Percentiles rank a stretch among this genome's conserved stretches.
These are phyloP conservation scores for Onchidella celtica DNA, from an alignment of 2,888 invertebrate species.

Conservation along the genomic window DNA sequence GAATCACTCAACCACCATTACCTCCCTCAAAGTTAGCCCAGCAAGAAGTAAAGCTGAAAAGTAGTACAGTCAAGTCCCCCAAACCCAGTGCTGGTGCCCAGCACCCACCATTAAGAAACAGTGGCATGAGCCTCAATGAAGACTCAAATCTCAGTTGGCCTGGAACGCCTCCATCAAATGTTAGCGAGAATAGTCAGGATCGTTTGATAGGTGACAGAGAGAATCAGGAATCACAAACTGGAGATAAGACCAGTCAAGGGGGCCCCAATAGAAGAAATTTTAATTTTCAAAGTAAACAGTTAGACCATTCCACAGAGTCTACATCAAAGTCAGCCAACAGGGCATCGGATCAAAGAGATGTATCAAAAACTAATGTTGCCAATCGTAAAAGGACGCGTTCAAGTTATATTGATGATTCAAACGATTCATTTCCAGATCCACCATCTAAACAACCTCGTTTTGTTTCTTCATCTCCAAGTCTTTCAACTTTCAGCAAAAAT, in stretches of 20 bases:
- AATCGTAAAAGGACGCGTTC: slow-evolving; percentile 59
- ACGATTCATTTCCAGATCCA: slow-evolving; percentile 32
- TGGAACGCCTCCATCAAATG: slow-evolving; percentile 49
- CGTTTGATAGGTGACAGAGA: slow-evolving; percentile 43
- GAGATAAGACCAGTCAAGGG: slow-evolving; percentile 20
- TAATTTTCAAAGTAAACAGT: slow-evolving; percentile 45
- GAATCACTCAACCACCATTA: slow-evolving; percentile 15
- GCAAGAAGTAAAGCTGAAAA: slow-evolving; percentile 22
- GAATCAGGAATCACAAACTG: slow-evolving; percentile 39
- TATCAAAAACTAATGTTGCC: slow-evolving; percentile 65
- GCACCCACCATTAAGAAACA: background rate
- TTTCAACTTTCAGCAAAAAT: slow-evolving; percentile 52
- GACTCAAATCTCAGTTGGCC: slow-evolving; percentile 54
- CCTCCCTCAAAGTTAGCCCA: slow-evolving; percentile 16
- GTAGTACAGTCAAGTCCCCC: slow-evolving; percentile 23
- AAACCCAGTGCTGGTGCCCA: background rate
- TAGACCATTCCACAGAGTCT: slow-evolving; percentile 60
- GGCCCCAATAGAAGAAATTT: slow-evolving; percentile 41
- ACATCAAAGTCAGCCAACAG: slow-evolving; percentile 53
- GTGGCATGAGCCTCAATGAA: slow-evolving; percentile 34
- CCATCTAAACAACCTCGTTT: slow-evolving; percentile 52
- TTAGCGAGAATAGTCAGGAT: slow-evolving; percentile 53
- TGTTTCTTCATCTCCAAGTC: slow-evolving; percentile 53
- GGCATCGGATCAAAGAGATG: slow-evolving; percentile 60
- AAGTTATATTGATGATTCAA: slow-evolving; percentile 25